These are phyloP conservation scores for Philereme transversata DNA, from an alignment of 2,888 invertebrate genomes.

Conservation along the genomic window DNA sequence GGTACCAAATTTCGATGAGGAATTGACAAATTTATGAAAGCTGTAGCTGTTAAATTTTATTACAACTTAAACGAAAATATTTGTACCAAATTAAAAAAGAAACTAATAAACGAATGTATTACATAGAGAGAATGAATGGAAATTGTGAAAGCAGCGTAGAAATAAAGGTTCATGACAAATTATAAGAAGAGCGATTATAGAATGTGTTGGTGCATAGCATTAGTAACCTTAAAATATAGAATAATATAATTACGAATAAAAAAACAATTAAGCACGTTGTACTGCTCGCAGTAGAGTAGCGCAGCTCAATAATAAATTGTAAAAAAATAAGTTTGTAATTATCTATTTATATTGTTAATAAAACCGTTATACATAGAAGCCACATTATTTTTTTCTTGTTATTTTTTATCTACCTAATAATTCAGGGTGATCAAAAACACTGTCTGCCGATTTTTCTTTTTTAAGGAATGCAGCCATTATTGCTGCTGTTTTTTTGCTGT, in stretches of 20 bases:
- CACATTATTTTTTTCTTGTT: constrained; percentile 43
- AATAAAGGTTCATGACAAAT: constrained; percentile 22
- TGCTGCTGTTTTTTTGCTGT: constrained; percentile 45
- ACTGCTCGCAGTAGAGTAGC: constrained; percentile 83
- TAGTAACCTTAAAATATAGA: constrained; percentile 46
- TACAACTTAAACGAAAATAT: constrained; percentile 44
- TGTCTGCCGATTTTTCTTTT: constrained; percentile 12
- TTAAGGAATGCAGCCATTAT: constrained; percentile 38
- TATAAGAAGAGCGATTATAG: constrained; percentile 41
- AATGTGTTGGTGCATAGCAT: constrained; percentile 67
- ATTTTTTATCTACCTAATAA: constrained; percentile 5
- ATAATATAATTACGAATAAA: constrained; percentile 13
- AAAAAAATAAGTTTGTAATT: constrained; percentile 81
- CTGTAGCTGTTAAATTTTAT: constrained; percentile 42
- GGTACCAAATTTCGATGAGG: constrained; percentile 62
- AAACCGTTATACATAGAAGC: constrained; percentile 79
- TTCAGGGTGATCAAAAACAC: constrained; percentile 6
- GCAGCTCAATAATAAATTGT: constrained; percentile 76
- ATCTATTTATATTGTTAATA: constrained; percentile 84
- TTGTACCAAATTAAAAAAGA: constrained; percentile 63
- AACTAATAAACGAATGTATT: constrained; percentile 41
- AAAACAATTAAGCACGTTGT: constrained; percentile 66
- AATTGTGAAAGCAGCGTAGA: constrained; percentile 29
- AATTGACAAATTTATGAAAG: constrained; percentile 57
- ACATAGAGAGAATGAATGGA: constrained; percentile 44